These are phyloP conservation scores for Atlantisia rogersi DNA, from an alignment of 2,113 vertebrate genomes.

Conservation along the genomic window DNA sequence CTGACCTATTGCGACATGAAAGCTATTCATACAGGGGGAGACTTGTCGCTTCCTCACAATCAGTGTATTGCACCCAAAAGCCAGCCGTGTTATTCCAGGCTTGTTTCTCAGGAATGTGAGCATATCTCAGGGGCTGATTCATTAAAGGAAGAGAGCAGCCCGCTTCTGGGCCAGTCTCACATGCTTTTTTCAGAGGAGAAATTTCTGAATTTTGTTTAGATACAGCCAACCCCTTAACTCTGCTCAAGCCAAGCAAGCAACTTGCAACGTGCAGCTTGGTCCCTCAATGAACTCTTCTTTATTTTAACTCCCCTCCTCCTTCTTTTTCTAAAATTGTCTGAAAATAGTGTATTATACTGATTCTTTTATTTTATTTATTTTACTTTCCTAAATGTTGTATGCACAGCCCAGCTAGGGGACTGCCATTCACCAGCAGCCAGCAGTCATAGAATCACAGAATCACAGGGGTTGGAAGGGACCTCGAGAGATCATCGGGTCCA, in stretches of 20 bases:
- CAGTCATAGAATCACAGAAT: too few species aligned
- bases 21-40: slow-evolving; percentile 46
- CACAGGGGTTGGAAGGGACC: too few species aligned
- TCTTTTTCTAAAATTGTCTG: not conserved
- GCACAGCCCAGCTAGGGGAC: not conserved
- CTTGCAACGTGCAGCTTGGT: not conserved
- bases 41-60: slow-evolving; percentile 51
- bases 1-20: slow-evolving; percentile 52
- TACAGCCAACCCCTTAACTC: not conserved
- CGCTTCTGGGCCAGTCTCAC: slow-evolving; percentile 23
- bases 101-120: slow-evolving; percentile 63
- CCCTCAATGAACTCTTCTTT: not conserved
- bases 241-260: not conserved
- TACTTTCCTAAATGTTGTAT: not conserved
- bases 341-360: not conserved
- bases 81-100: slow-evolving; percentile 63
- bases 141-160: slow-evolving; percentile 60
- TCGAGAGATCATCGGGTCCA: too few species aligned
- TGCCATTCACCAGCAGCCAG: not conserved
- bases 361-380: not conserved
- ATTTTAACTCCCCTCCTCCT: not conserved
- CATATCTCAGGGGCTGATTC: slow-evolving; percentile 62
- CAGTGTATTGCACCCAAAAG: slow-evolving; percentile 30
- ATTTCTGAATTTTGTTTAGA: slow-evolving; percentile 30
- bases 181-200: slow-evolving; percentile 36